A percentile compares a stretch with the other conserved stretches of the same genome.
Evolutionary conservation across 1,140 invertebrate species (phyloP).

Genomic region (Drosophila ogumai): DNA sequence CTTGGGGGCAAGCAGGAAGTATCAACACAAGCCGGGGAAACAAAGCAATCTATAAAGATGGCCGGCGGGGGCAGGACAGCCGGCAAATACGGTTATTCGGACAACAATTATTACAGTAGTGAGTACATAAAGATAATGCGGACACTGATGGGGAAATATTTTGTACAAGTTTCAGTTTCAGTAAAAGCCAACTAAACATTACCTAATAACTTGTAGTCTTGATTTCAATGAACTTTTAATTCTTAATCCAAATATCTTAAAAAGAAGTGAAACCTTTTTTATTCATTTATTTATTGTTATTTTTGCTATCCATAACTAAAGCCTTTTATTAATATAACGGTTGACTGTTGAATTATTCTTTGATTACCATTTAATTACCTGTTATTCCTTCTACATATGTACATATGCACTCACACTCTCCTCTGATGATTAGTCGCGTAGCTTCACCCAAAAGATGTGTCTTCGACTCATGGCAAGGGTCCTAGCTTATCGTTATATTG

Average conservation of each 20-base stretch:
- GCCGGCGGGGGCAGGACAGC: constrained; percentile 80
- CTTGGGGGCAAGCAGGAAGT: constrained; percentile 47
- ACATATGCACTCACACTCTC: no score
- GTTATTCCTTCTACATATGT: neutral
- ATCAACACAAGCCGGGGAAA: constrained; percentile 40
- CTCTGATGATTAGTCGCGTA: neutral
- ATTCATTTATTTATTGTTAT: no score
- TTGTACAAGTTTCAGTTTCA: neutral
- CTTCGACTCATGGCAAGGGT: no score
- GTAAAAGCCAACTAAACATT: no score
- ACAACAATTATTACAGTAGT: constrained; percentile 83
- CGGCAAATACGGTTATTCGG: constrained; percentile 83
- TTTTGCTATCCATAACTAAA: no score
- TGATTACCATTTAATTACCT: neutral
- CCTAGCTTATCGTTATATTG: neutral
- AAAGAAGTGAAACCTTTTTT: no score
- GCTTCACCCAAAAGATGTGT: neutral
- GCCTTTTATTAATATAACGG: no score
- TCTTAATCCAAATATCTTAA: no score
- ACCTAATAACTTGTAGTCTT: no score
- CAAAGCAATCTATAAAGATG: constrained; percentile 74
- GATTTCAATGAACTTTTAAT: no score
- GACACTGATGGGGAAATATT: neutral
- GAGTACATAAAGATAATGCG: constrained; percentile 45
- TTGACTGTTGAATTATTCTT: no score